These are phyloP conservation scores for Poliocrania exsul DNA, from an alignment of 2,797 vertebrate species.

Conservation along the genomic window DNA sequence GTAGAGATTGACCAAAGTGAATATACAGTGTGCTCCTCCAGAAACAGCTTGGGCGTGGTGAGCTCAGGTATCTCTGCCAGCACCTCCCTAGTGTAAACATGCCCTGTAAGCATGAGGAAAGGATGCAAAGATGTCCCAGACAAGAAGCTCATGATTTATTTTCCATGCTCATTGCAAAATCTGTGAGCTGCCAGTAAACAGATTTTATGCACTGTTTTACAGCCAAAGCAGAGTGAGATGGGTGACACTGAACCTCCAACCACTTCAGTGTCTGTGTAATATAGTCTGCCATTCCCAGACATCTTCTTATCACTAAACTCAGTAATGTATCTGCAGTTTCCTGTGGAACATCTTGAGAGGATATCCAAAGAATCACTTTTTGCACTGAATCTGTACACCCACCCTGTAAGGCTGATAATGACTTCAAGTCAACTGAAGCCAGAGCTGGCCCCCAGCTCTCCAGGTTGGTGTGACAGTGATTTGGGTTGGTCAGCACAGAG, in stretches of 20 bases:
- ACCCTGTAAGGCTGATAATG: neutral
- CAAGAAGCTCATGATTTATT: neutral
- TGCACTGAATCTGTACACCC: neutral
- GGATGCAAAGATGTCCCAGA: neutral
- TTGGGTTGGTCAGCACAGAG: neutral
- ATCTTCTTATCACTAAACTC: neutral
- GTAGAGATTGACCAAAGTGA: neutral
- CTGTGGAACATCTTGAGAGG: neutral
- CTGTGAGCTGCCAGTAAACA: neutral
- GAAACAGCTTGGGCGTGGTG: neutral
- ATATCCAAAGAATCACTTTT: neutral
- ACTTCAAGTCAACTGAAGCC: neutral
- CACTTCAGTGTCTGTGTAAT: neutral
- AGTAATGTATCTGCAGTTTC: neutral
- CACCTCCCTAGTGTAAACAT: neutral
- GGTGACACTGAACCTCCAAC: neutral
- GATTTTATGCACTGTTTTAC: neutral
- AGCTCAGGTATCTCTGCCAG: neutral
- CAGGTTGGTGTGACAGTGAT: neutral
- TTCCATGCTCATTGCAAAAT: neutral
- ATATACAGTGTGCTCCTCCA: neutral
- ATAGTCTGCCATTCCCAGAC: neutral
- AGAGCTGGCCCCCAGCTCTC: neutral
- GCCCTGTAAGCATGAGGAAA: neutral
- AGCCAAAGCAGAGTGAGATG: neutral